Base-by-base conservation (phyloP, 2,113 vertebrate species). In the Zootoca vivipara region DNA sequence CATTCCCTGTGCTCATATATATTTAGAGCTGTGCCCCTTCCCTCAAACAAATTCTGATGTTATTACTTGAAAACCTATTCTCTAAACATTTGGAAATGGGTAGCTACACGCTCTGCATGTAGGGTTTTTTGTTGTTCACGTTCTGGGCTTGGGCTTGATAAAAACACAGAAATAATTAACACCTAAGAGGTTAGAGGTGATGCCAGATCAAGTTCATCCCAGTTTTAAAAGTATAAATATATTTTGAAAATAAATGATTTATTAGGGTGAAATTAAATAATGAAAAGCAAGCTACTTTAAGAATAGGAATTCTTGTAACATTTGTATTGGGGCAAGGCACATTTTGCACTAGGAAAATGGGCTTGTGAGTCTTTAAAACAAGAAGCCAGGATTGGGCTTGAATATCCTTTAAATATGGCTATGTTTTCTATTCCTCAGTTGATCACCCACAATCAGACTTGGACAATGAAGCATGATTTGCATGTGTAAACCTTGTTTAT, bases 341-440 rank as follows among this genome's bases (percentile, higher is more conserved):
- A 46, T 46, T 90, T 35, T 85, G 74, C 89, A 79, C 74, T 92
- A 20, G 62, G 89, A 92, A 90, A 74, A 85, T 67, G 88, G 38
- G 77, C 83, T 89, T 5, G 83, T 87, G 67, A 38, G 89, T 26
- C 28, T 87, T 7, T 83, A 90, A 65, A 86, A 87, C 81, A 87
- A 90, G 67, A 84, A 88, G 92, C 78, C 90, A 90, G 74, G 85
- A 91, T 80, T 89, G 46, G 70, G 90, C 33, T 30, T 87, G 64
- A 80, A 80, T 70, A 82, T 93, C 58, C 5, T 0, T 3, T 86
- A 92, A 92, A 86, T 93, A 86, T 90, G 3, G 77, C 85, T 93
- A 86, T 42, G 40, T 94, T 94, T 78, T 91, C 90, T 73, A 90
- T 87, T 93, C 90, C 92, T 91, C 85, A 87, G 91, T 92, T 87